Evolutionary conservation across 2,797 vertebrate species (phyloP).

Genomic region (Eleutherodactylus coqui): DNA sequence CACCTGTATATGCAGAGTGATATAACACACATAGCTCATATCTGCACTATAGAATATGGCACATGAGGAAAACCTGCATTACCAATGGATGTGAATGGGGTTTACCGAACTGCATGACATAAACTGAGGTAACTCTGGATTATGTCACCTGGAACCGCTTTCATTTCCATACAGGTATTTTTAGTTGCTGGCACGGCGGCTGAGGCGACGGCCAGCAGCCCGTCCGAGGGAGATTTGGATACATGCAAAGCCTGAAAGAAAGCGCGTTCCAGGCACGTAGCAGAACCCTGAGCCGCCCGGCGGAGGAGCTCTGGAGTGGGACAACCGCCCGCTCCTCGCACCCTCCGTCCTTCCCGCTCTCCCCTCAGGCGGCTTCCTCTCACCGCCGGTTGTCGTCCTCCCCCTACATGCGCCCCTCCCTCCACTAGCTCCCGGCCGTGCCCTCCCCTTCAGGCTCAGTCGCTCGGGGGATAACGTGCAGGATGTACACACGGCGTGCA

Average conservation of each 20-base stretch:
- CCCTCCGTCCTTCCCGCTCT: too few species aligned
- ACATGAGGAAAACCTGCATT: too few species aligned
- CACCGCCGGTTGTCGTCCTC: neutral
- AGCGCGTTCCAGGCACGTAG: neutral
- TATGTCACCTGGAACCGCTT: neutral
- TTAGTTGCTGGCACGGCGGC: neutral
- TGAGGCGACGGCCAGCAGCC: neutral
- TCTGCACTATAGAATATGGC: too few species aligned
- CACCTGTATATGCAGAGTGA: too few species aligned
- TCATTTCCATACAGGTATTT: constrained; percentile 2
- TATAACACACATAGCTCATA: too few species aligned
- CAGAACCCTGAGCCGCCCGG: neutral
- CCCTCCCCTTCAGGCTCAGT: neutral
- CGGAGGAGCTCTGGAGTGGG: neutral
- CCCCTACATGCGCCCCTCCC: neutral
- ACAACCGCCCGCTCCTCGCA: neutral
- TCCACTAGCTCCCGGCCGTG: neutral
- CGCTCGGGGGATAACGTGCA: neutral
- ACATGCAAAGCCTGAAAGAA: neutral
- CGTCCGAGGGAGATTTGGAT: neutral
- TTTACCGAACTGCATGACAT: too few species aligned
- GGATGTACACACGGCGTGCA: neutral
- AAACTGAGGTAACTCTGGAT: too few species aligned
- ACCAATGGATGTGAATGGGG: too few species aligned
- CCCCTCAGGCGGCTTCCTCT: neutral